Conservation (phyloP, 2,797 vertebrate species). For the Antrozous pallidus region DNA sequence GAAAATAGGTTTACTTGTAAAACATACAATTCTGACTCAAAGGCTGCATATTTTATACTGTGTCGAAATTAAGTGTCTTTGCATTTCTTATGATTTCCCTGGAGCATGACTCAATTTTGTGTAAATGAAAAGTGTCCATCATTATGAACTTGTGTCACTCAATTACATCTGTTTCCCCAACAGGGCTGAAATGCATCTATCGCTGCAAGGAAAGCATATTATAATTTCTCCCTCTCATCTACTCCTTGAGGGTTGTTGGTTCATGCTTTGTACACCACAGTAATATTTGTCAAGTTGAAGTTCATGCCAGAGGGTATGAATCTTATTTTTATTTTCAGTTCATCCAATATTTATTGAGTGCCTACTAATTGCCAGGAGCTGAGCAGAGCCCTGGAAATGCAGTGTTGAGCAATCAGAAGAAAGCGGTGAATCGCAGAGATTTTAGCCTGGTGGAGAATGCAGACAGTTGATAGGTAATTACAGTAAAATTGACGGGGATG, state of each 20-base stretch:
- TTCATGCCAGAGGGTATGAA: not conserved
- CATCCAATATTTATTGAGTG: slow-evolving; percentile 27
- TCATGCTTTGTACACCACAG: not conserved
- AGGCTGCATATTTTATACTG: slow-evolving; percentile 8
- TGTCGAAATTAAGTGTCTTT: slow-evolving; percentile 9
- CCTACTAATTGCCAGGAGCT: slow-evolving; percentile 33
- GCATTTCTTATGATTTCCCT: slow-evolving; percentile 25
- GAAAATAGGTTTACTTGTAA: slow-evolving; percentile 47
- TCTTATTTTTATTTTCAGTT: slow-evolving; percentile 51
- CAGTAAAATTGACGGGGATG: not conserved
- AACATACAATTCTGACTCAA: slow-evolving; percentile 31
- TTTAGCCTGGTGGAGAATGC: not conserved
- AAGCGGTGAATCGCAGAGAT: not conserved
- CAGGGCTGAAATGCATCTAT: slow-evolving; percentile 19
- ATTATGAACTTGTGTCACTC: not conserved
- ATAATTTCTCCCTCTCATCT: not conserved
- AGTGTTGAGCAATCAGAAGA: not conserved
- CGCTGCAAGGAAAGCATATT: not conserved
- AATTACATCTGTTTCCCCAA: slow-evolving; percentile 19
- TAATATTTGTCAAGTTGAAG: slow-evolving; percentile 8
- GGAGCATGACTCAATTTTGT: not conserved
- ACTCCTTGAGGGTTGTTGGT: not conserved
- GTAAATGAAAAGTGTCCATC: slow-evolving; percentile 45
- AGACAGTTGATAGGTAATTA: not conserved
- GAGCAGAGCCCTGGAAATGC: not conserved